Evolutionary conservation across 2,888 invertebrate species (phyloP).

Genomic region (Erebia aethiops): DNA sequence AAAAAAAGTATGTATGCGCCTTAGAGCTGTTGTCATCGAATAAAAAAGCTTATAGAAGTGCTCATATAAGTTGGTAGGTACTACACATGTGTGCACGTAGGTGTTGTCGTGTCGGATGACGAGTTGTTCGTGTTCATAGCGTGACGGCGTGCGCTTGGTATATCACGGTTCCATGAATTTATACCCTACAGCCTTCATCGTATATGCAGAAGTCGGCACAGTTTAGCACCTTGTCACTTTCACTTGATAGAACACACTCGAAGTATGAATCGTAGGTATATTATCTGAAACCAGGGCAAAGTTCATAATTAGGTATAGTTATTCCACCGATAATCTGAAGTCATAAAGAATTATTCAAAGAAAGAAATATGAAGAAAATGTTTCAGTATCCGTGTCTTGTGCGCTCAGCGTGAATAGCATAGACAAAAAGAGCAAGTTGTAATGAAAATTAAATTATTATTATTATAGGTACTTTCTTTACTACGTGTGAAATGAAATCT

Average conservation of each 20-base stretch:
- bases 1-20: no score
- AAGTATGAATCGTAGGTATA: neutral
- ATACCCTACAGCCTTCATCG: neutral
- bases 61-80: neutral
- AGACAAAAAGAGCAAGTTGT: neutral
- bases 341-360: neutral
- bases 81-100: neutral
- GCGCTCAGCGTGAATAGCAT: neutral
- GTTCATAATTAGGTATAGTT: neutral
- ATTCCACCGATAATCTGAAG: neutral
- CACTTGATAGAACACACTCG: constrained; percentile 15
- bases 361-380: neutral
- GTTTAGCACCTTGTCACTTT: constrained; percentile 26
- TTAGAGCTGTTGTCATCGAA: no score
- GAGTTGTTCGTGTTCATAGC: constrained; percentile 31
- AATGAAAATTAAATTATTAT: neutral
- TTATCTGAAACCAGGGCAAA: neutral
- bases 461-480: no score
- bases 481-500: no score
- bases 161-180: constrained; percentile 27
- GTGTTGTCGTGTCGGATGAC: constrained; percentile 25
- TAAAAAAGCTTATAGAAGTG: no score
- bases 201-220: constrained; percentile 10
- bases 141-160: constrained; percentile 30
- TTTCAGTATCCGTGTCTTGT: neutral